Evolutionary conservation across 2,888 invertebrate genomes (phyloP).

Genomic region (Hybos culiciformis): DNA sequence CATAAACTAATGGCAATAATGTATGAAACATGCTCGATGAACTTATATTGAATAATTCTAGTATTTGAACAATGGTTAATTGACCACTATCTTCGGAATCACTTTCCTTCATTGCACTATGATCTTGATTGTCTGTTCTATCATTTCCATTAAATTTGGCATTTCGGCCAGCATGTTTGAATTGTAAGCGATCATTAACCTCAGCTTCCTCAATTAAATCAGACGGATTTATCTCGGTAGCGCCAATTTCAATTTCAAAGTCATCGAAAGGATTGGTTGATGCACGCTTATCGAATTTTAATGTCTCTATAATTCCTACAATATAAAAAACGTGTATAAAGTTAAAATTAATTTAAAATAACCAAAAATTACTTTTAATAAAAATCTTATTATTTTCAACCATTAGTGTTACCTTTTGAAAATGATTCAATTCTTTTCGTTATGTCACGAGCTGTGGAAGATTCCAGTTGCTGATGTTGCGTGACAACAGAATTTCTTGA

Average conservation of each 20-base stretch:
- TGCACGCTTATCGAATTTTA: constrained; percentile 35
- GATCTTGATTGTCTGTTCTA: constrained; percentile 22
- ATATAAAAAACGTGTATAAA: too few species aligned
- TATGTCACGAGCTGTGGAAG: constrained; percentile 32
- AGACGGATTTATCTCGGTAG: constrained; percentile 32
- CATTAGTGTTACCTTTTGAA: too few species aligned
- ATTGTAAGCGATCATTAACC: constrained; percentile 27
- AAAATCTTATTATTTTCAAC: too few species aligned
- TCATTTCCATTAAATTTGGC: constrained; percentile 33
- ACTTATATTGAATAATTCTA: constrained; percentile 33
- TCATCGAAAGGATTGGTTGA: constrained; percentile 36
- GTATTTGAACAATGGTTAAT: constrained; percentile 26
- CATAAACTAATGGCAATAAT: constrained; percentile 69
- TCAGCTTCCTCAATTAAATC: constrained; percentile 30
- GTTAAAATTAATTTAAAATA: too few species aligned
- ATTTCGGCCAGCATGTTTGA: constrained; percentile 28
- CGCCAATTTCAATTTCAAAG: constrained; percentile 35
- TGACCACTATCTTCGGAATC: constrained; percentile 30
- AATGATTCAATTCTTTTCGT: constrained; percentile 36
- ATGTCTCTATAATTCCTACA: constrained; percentile 35
- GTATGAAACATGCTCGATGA: constrained; percentile 49
- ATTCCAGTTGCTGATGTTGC: constrained; percentile 28
- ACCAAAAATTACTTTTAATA: too few species aligned
- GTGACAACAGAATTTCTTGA: constrained; percentile 29
- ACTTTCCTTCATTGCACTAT: constrained; percentile 20